Percentiles rank a stretch among this genome's conserved stretches.
Evolutionary conservation across 2,113 vertebrate species (phyloP).

Genomic region (Lanius ludovicianus): DNA sequence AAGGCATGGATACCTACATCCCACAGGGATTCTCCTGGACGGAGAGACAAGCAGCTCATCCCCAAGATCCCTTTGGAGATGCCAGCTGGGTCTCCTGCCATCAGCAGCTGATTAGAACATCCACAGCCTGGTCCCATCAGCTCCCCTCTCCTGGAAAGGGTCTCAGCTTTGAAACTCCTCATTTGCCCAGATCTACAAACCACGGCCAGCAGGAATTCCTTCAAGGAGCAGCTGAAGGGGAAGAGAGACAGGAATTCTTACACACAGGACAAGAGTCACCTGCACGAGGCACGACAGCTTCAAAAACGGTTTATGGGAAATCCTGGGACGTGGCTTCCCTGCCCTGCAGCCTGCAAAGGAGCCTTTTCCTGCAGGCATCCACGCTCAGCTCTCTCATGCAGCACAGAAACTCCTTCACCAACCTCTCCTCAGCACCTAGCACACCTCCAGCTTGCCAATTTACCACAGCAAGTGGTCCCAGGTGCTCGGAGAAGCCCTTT

Average conservation of each 20-base stretch:
- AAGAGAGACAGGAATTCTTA: neutral
- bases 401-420: neutral
- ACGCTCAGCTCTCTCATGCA: neutral
- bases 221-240: neutral
- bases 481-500: neutral
- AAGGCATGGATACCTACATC: neutral
- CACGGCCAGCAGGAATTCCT: neutral
- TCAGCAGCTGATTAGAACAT: neutral
- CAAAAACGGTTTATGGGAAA: neutral
- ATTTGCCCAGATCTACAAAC: neutral
- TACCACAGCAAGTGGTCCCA: neutral
- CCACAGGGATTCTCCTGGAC: neutral
- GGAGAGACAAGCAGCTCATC: neutral
- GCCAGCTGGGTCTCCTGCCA: neutral
- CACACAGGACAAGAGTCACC: neutral
- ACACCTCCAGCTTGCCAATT: neutral
- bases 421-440: neutral
- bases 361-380: neutral
- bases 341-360: neutral
- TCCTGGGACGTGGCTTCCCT: neutral
- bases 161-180: neutral
- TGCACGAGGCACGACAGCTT: rapidly evolving
- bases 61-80: neutral
- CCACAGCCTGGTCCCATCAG: neutral
- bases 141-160: neutral